Conservation (phyloP, 2,113 vertebrate species). For the Ciconia stormi region DNA sequence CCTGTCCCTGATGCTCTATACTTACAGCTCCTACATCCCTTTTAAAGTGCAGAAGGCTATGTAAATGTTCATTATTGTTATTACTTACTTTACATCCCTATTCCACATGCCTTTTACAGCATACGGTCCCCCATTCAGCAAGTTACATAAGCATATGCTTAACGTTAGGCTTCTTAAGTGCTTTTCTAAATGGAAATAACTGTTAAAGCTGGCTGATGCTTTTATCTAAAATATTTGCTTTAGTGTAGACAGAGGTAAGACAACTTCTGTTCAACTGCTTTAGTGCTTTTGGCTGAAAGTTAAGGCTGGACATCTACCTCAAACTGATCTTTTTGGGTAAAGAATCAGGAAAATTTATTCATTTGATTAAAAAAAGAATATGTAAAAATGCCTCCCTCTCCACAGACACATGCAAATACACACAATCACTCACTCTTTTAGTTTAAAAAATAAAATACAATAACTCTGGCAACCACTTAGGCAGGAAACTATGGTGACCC, state of each 20-base stretch:
- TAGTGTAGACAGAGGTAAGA: not conserved
- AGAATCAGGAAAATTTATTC: not conserved
- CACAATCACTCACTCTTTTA: accelerated
- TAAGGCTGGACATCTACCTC: not conserved
- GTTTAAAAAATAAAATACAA: not conserved
- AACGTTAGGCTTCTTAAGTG: not conserved
- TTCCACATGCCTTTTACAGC: not conserved
- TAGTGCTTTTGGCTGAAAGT: not conserved
- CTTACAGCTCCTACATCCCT: not conserved
- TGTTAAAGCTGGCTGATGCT: not conserved
- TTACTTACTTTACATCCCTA: constrained; percentile 10
- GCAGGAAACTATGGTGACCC: not conserved
- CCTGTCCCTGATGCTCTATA: not conserved
- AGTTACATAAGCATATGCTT: not conserved
- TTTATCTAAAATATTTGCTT: not conserved
- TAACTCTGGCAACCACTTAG: not conserved
- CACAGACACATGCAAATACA: not conserved
- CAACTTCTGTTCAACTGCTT: not conserved
- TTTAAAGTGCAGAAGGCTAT: not conserved
- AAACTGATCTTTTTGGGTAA: not conserved
- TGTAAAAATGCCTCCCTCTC: not conserved
- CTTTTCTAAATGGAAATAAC: not conserved
- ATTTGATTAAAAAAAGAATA: not conserved
- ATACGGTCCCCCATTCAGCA: not conserved
- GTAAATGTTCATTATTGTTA: constrained; percentile 35